Evolutionary conservation across 2,888 invertebrate species (phyloP).

Genomic region (Nesidiocoris tenuis): DNA sequence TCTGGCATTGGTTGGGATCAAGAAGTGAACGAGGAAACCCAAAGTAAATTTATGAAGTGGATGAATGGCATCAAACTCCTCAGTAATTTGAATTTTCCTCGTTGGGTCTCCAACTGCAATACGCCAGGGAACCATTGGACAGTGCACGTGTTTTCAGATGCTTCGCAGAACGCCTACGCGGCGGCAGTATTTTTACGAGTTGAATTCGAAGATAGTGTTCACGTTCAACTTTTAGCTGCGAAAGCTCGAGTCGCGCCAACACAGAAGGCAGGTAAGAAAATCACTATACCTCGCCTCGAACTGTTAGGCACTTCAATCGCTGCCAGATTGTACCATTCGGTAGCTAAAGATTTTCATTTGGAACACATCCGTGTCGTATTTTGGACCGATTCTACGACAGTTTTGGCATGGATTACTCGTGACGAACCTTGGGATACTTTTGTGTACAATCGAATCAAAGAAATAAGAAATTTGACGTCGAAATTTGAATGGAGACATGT

Average conservation of each 20-base stretch:
- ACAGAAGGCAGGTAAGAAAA: neutral
- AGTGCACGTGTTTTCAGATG: neutral
- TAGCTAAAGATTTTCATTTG: neutral
- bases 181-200: slow-evolving; percentile 7
- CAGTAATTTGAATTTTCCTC: neutral
- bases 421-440: neutral
- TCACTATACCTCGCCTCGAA: slow-evolving; percentile 5
- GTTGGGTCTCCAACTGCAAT: neutral
- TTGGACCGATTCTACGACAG: slow-evolving; percentile 3
- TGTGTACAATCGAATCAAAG: neutral
- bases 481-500: neutral
- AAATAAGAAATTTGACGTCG: neutral
- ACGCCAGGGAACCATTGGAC: neutral
- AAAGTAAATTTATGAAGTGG: slow-evolving; percentile 8
- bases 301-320: neutral
- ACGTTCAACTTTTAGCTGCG: neutral
- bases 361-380: neutral
- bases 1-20: neutral
- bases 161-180: neutral
- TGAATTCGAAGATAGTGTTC: neutral
- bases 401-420: neutral
- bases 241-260: slow-evolving; percentile 3
- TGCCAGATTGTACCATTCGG: neutral
- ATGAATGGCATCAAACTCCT: neutral
- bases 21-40: neutral